These are phyloP conservation scores for Timema cristinae DNA, from an alignment of 2,888 invertebrate species.

Conservation along the genomic window DNA sequence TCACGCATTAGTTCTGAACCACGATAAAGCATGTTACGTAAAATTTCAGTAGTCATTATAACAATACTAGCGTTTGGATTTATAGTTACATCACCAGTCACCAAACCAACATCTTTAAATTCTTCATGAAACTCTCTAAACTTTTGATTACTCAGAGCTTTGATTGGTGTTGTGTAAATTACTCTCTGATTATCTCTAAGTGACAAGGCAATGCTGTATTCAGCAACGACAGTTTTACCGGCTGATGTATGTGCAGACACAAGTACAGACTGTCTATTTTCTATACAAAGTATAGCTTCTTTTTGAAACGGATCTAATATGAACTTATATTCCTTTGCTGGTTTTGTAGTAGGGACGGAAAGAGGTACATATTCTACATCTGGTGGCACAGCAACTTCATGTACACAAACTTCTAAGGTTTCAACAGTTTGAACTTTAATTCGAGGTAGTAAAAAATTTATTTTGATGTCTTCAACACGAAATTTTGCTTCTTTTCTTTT, in stretches of 20 bases:
- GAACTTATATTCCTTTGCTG: conserved; percentile 91
- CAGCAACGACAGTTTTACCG: conserved; percentile 96
- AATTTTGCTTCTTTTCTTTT: conserved; percentile 19
- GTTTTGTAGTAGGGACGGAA: conserved; percentile 52
- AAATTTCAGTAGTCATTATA: conserved; percentile 99
- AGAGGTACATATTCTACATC: conserved; percentile 71
- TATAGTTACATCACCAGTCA: conserved; percentile 99
- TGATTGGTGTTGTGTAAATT: conserved; percentile 99
- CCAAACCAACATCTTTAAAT: conserved; percentile 95
- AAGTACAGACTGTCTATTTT: conserved; percentile 96
- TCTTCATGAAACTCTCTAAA: conserved; percentile 97
- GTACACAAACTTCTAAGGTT: conserved; percentile 88
- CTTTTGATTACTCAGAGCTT: conserved; percentile 98
- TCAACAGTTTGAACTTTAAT: conserved; percentile 86
- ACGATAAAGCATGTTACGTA: conserved; percentile 96
- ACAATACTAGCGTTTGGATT: conserved; percentile 97
- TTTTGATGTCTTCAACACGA: conserved; percentile 27
- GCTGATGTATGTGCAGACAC: conserved; percentile 99
- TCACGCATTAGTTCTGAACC: conserved; percentile 99
- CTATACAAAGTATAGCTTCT: conserved; percentile 93
- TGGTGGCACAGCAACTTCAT: conserved; percentile 94
- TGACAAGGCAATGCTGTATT: conserved; percentile 96
- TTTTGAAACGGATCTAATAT: conserved; percentile 97
- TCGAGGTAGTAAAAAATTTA: conserved; percentile 57
- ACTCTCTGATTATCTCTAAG: conserved; percentile 93